These are phyloP conservation scores for Diabrotica undecimpunctata DNA, from an alignment of 1,140 invertebrate species.

Conservation along the genomic window DNA sequence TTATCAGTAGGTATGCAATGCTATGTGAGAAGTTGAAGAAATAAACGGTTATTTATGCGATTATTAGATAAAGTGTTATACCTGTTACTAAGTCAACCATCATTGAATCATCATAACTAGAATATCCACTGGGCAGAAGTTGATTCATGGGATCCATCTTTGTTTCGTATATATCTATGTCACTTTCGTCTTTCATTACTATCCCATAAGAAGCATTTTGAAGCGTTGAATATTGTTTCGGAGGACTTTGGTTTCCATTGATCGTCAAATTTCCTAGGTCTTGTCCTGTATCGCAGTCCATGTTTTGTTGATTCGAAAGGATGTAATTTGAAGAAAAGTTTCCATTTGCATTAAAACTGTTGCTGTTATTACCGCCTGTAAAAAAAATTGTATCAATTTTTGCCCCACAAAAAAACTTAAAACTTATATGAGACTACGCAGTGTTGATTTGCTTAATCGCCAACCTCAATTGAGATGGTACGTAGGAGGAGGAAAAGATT, in stretches of 20 bases:
- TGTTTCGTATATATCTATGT: conserved; percentile 65
- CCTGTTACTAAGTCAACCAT: conserved; percentile 54
- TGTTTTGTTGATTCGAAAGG: conserved; percentile 58
- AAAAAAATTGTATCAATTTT: background rate
- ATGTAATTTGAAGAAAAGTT: conserved; percentile 47
- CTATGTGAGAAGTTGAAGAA: too few species aligned
- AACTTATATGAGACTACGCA: too few species aligned
- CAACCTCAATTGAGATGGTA: too few species aligned
- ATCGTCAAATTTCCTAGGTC: conserved; percentile 53
- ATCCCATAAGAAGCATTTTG: conserved; percentile 77
- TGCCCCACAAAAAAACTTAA: too few species aligned
- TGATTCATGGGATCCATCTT: conserved; percentile 67
- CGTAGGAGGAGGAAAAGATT: too few species aligned
- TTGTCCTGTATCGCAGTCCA: conserved; percentile 74
- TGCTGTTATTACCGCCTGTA: conserved; percentile 58
- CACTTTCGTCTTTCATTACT: conserved; percentile 73
- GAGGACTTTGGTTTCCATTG: conserved; percentile 45
- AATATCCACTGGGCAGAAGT: conserved; percentile 57
- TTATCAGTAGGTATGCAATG: too few species aligned
- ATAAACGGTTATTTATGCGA: too few species aligned
- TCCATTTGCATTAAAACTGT: conserved; percentile 52
- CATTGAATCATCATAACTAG: conserved; percentile 71
- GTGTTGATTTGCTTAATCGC: too few species aligned
- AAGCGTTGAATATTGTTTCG: conserved; percentile 71
- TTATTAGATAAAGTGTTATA: too few species aligned